These are phyloP conservation scores for Acanthococcus lagerstroemiae DNA, from an alignment of 2,888 invertebrate species.

Conservation along the genomic window DNA sequence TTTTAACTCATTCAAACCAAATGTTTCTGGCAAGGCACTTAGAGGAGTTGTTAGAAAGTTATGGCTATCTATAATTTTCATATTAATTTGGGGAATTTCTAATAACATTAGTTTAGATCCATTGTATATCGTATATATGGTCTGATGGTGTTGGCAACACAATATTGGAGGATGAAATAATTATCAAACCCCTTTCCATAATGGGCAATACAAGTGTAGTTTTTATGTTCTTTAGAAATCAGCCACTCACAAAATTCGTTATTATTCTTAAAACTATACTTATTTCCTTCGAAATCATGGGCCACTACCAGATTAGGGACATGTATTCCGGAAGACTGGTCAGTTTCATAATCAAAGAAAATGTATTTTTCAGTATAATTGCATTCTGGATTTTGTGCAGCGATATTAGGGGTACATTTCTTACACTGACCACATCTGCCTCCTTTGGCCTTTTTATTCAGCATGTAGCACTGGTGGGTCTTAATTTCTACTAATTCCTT, in stretches of 20 bases:
- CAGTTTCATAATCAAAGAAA: slow-evolving; percentile 32
- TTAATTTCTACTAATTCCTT: too few relatives aligned
- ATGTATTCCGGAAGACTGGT: slow-evolving; percentile 31
- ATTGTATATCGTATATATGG: slow-evolving; percentile 35
- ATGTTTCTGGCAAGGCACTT: slow-evolving; percentile 36
- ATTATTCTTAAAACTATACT: slow-evolving; percentile 31
- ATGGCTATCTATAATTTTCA: slow-evolving; percentile 31
- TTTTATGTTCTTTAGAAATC: slow-evolving; percentile 32
- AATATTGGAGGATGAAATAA: slow-evolving; percentile 32
- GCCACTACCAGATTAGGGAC: slow-evolving; percentile 32
- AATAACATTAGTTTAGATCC: slow-evolving; percentile 35
- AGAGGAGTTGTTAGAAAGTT: slow-evolving; percentile 39
- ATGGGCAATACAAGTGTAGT: slow-evolving; percentile 31
- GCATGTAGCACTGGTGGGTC: too few relatives aligned
- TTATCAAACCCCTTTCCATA: slow-evolving; percentile 31
- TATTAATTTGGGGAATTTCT: slow-evolving; percentile 27
- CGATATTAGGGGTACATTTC: too few relatives aligned
- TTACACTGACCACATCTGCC: too few relatives aligned
- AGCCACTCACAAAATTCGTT: slow-evolving; percentile 35
- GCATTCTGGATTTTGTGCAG: not conserved
- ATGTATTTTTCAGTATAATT: slow-evolving; percentile 32
- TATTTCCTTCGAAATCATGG: slow-evolving; percentile 31
- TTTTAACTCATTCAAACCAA: slow-evolving; percentile 35
- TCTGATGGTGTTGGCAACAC: slow-evolving; percentile 4
- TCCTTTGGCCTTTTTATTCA: too few relatives aligned